phyloP scores from a whole-genome alignment of 2,113 vertebrate genomes.

The Jacana jacana region DNA sequence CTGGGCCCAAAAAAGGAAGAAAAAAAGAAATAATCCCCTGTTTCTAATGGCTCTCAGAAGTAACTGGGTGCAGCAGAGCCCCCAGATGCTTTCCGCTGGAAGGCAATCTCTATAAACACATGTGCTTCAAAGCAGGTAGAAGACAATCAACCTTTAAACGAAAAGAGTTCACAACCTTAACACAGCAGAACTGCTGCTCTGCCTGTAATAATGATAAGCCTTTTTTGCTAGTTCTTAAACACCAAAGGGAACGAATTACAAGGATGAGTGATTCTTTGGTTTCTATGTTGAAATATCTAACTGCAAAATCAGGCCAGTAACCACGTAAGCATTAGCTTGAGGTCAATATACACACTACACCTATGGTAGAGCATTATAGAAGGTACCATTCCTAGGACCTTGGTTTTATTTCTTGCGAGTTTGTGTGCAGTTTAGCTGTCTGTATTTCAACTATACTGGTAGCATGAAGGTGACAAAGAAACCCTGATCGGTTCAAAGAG shows the following conservation, averaged over 20 bases:
- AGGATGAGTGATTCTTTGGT: not conserved
- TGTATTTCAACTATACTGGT: not conserved
- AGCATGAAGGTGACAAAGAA: not conserved
- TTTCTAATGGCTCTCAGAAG: not conserved
- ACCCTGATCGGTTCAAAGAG: not conserved
- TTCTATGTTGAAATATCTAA: not conserved
- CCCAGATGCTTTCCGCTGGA: not conserved
- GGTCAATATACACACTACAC: not conserved
- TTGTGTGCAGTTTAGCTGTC: not conserved
- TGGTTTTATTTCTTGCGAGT: not conserved
- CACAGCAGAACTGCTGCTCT: not conserved
- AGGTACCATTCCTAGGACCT: not conserved
- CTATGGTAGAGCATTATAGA: not conserved
- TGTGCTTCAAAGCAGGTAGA: not conserved
- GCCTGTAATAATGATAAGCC: not conserved
- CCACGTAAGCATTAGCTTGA: not conserved
- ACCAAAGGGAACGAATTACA: not conserved
- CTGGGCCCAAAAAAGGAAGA: not conserved
- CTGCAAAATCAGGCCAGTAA: not conserved
- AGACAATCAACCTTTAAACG: not conserved
- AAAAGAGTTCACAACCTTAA: not conserved
- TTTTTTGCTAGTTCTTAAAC: not conserved
- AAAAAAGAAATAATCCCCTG: not conserved
- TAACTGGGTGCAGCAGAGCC: not conserved
- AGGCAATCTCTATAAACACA: not conserved